Conservation (phyloP, 1,140 invertebrate genomes). For the Grapholita molesta region DNA sequence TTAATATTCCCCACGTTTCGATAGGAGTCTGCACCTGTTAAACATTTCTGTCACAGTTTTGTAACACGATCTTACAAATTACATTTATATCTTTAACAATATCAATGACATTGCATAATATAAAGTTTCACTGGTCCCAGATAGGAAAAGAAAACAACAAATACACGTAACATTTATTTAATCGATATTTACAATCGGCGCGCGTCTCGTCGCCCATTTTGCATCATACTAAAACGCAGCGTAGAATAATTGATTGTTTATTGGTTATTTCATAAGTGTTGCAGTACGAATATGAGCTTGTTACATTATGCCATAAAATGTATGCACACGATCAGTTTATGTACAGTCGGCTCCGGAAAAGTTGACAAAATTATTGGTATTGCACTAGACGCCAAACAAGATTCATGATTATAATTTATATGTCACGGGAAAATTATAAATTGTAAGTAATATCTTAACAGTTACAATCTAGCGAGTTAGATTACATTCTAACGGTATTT, state of each 20-base stretch:
- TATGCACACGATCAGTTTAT: not conserved
- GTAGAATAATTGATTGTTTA: conserved; percentile 26
- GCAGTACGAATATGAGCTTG: not conserved
- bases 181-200: conserved; percentile 44
- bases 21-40: not conserved
- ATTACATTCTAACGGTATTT: no score
- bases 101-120: not conserved
- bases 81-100: not conserved
- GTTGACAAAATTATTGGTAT: no score
- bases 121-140: conserved; percentile 24
- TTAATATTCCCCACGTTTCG: not conserved
- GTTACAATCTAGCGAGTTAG: no score
- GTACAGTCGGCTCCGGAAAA: not conserved
- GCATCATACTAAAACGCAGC: conserved; percentile 26
- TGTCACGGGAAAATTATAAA: no score
- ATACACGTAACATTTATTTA: conserved; percentile 51
- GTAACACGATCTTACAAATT: no score
- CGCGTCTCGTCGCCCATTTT: conserved; percentile 41
- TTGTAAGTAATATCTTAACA: no score
- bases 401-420: no score
- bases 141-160: conserved; percentile 33
- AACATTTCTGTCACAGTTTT: not conserved
- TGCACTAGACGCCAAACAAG: no score
- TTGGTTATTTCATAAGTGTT: conserved; percentile 16
- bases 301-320: not conserved